phyloP scores from a whole-genome alignment of 2,888 invertebrate species.

The Tetrapedia diversipes region DNA sequence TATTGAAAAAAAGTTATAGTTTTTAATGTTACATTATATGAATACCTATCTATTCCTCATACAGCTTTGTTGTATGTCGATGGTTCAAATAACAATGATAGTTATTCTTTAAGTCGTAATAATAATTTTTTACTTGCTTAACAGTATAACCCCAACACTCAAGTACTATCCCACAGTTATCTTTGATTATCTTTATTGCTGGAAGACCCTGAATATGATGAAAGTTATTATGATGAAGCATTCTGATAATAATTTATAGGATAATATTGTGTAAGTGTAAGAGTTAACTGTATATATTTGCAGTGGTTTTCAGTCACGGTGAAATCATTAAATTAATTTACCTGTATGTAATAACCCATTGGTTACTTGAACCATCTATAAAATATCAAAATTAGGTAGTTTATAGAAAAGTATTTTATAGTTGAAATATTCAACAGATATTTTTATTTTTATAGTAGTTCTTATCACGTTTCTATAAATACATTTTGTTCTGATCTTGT shows the following conservation, averaged over 20 bases:
- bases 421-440: neutral
- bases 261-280: constrained; percentile 49
- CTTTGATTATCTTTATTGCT: constrained; percentile 13
- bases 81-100: constrained; percentile 68
- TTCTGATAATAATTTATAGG: constrained; percentile 45
- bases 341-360: constrained; percentile 55
- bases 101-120: constrained; percentile 45
- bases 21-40: constrained; percentile 17
- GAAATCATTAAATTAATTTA: constrained; percentile 65
- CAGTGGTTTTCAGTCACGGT: constrained; percentile 78
- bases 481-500: constrained; percentile 13
- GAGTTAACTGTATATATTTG: constrained; percentile 53
- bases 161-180: constrained; percentile 32
- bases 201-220: constrained; percentile 53
- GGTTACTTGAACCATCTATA: constrained; percentile 72
- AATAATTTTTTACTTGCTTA: constrained; percentile 40
- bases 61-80: constrained; percentile 52
- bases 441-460: neutral
- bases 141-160: constrained; percentile 35
- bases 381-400: constrained; percentile 29
- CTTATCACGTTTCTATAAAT: constrained; percentile 10
- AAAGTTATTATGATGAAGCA: constrained; percentile 48
- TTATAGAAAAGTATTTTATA: constrained; percentile 11
- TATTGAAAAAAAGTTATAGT: constrained; percentile 19
- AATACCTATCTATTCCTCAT: constrained; percentile 37